These are phyloP conservation scores for Callocephalon fimbriatum DNA, from an alignment of 2,113 vertebrate genomes.

Conservation along the genomic window DNA sequence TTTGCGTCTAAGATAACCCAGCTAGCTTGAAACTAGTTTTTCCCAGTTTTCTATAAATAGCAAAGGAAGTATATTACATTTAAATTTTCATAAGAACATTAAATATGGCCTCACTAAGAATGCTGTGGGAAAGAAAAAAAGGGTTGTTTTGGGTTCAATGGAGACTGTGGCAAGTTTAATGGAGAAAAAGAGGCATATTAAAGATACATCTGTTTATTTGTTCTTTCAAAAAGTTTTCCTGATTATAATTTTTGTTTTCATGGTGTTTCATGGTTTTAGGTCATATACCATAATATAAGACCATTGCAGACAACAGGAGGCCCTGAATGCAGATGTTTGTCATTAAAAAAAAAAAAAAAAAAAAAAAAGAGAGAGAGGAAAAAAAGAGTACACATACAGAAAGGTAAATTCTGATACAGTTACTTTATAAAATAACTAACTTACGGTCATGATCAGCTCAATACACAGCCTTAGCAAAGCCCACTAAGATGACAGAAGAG, in stretches of 20 bases:
- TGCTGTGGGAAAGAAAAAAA: not conserved
- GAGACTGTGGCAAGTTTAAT: not conserved
- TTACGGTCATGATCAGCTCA: not conserved
- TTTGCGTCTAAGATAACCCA: not conserved
- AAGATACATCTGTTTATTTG: not conserved
- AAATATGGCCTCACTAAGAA: not conserved
- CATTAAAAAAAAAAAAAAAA: not conserved
- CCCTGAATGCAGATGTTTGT: not conserved
- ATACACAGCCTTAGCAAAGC: rapidly evolving
- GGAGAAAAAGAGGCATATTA: not conserved
- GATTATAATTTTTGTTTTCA: not conserved
- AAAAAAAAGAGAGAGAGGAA: too few relatives aligned
- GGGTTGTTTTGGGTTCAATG: not conserved
- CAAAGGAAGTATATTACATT: not conserved
- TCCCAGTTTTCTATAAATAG: not conserved
- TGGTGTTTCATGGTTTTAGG: rapidly evolving
- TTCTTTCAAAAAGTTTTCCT: not conserved
- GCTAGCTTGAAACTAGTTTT: not conserved
- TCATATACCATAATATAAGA: rapidly evolving
- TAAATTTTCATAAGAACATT: not conserved
- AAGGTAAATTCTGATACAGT: not conserved
- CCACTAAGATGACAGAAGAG: not conserved
- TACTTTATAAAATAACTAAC: not conserved
- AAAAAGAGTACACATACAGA: not conserved
- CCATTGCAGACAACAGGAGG: not conserved